Evolutionary conservation across 2,888 invertebrate species (phyloP).

Genomic region (Parnassius orleans): DNA sequence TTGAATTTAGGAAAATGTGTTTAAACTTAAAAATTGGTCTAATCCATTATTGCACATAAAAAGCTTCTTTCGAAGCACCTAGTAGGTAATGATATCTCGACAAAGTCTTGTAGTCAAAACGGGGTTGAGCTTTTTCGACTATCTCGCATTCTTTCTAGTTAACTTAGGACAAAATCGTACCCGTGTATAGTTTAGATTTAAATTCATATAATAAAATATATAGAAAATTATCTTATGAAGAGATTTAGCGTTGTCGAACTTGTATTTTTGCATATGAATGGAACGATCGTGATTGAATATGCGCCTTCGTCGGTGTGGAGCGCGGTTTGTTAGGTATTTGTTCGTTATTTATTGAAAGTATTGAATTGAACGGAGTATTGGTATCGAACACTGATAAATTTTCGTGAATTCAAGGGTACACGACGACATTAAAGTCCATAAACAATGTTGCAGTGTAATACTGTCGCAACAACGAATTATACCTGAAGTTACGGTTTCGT

Average conservation of each 20-base stretch:
- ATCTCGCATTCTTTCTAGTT: constrained; percentile 7
- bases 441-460: too few relatives aligned
- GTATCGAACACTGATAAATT: too few relatives aligned
- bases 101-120: constrained; percentile 3
- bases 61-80: constrained; percentile 5
- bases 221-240: constrained; percentile 53
- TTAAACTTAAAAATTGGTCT: neutral
- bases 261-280: constrained; percentile 64
- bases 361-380: neutral
- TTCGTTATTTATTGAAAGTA: neutral
- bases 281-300: neutral
- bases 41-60: neutral
- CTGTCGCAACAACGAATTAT: too few relatives aligned
- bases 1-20: neutral
- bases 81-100: neutral
- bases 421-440: too few relatives aligned
- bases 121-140: neutral
- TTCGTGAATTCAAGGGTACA: too few relatives aligned
- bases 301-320: neutral
- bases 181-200: constrained; percentile 13
- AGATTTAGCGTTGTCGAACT: constrained; percentile 62
- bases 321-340: neutral
- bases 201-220: constrained; percentile 25
- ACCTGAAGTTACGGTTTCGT: too few relatives aligned
- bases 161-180: constrained; percentile 17